A percentile compares a stretch with the other conserved stretches of the same genome.
Evolutionary conservation across 2,797 vertebrate genomes (phyloP).

Genomic region (Pangasius djambal): DNA sequence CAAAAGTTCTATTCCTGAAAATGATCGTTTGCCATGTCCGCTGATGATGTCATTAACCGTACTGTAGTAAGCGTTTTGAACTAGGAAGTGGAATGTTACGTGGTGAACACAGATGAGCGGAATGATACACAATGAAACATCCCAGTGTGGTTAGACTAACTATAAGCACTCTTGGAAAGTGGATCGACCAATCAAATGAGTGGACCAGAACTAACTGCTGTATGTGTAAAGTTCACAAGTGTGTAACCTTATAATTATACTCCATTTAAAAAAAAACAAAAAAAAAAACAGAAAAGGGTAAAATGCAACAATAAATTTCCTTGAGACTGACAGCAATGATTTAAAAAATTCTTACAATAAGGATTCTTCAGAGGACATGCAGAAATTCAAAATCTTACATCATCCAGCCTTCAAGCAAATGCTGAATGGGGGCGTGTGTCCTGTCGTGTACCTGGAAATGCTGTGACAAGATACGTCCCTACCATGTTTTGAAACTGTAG

Average conservation of each 20-base stretch:
- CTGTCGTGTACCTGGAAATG: background rate
- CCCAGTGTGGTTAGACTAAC: no score
- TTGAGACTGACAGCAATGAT: no score
- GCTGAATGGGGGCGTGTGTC: background rate
- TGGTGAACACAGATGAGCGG: background rate
- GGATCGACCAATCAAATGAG: background rate
- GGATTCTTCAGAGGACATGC: background rate
- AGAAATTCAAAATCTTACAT: background rate
- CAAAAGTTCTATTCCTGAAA: no score
- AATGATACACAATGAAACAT: background rate
- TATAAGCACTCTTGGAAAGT: no score
- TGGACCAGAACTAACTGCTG: background rate
- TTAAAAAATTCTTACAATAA: no score
- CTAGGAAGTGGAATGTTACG: no score
- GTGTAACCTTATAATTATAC: background rate
- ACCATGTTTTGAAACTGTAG: background rate
- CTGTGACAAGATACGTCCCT: background rate
- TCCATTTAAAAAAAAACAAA: no score
- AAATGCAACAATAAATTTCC: no score
- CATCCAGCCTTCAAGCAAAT: background rate
- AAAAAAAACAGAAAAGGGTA: no score
- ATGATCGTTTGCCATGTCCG: no score
- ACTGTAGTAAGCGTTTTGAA: no score
- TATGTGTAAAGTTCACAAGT: background rate
- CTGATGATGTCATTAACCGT: no score